Percentiles rank a stretch among this genome's conserved stretches.
Evolutionary conservation across 2,113 vertebrate genomes (phyloP).

Genomic region (Cygnus buccinator): DNA sequence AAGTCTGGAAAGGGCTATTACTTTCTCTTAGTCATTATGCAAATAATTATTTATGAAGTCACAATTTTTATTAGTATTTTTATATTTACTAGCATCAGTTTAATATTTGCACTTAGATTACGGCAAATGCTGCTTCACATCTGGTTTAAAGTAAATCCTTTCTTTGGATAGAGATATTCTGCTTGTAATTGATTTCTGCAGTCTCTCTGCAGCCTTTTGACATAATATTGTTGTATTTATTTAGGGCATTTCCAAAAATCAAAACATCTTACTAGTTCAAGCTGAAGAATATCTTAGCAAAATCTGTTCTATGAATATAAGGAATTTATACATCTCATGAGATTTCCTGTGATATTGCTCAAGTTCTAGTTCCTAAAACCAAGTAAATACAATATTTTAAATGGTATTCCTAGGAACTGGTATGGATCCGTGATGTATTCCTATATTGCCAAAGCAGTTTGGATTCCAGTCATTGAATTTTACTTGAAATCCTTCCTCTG

Average conservation of each 20-base stretch:
- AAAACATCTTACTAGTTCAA: neutral
- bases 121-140: neutral
- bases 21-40: conserved; percentile 35
- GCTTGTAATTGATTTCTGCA: neutral
- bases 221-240: neutral
- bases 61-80: neutral
- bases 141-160: neutral
- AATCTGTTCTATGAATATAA: neutral
- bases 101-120: neutral
- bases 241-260: neutral
- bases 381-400: neutral
- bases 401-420: neutral
- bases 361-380: neutral
- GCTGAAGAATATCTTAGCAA: neutral
- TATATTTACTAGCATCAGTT: neutral
- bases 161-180: neutral
- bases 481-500: neutral
- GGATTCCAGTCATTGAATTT: neutral
- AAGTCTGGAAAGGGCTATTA: neutral
- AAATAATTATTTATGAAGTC: conserved; percentile 46
- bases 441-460: neutral
- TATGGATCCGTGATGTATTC: neutral
- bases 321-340: neutral
- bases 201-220: neutral
- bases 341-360: neutral